phyloP scores from a whole-genome alignment of 2,888 invertebrate genomes.

The Cosmorhoe ocellata region DNA sequence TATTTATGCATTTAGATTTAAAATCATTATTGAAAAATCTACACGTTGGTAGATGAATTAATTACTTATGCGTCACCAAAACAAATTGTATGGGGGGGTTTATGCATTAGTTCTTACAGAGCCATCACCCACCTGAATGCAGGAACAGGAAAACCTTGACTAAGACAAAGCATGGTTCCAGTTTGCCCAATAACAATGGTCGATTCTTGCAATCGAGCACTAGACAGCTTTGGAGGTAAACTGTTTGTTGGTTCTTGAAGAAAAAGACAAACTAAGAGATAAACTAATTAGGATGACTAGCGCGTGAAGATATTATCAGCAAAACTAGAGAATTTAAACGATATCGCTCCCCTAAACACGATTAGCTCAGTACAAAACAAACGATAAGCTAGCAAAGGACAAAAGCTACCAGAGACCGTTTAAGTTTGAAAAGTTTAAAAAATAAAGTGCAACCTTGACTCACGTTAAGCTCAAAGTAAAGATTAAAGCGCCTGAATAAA shows the following conservation, averaged over 20 bases:
- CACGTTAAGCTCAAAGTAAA: conserved; percentile 80
- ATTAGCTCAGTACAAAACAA: conserved; percentile 37
- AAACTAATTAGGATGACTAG: conserved; percentile 32
- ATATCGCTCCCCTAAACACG: conserved; percentile 27
- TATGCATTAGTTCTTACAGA: conserved; percentile 26
- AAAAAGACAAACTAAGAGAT: conserved; percentile 45
- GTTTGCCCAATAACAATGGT: conserved; percentile 55
- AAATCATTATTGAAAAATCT: conserved; percentile 9
- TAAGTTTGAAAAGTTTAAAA: conserved; percentile 31
- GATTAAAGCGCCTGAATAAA: conserved; percentile 77
- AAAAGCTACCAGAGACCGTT: conserved; percentile 51
- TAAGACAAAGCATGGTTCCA: conserved; percentile 85
- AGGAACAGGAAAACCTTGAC: conserved; percentile 89
- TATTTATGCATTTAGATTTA: background rate
- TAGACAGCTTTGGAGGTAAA: conserved; percentile 84
- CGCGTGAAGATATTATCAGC: conserved; percentile 30
- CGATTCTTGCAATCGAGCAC: conserved; percentile 80
- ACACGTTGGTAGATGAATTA: conserved; percentile 4
- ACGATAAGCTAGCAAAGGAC: conserved; percentile 37
- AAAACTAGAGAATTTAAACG: conserved; percentile 24
- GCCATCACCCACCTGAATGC: conserved; percentile 85
- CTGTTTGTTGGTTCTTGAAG: conserved; percentile 86
- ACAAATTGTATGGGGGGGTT: background rate
- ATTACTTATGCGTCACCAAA: background rate
- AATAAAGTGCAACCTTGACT: conserved; percentile 57